Evolutionary conservation across 2,113 vertebrate genomes (phyloP).

Genomic region (Columbina picui): DNA sequence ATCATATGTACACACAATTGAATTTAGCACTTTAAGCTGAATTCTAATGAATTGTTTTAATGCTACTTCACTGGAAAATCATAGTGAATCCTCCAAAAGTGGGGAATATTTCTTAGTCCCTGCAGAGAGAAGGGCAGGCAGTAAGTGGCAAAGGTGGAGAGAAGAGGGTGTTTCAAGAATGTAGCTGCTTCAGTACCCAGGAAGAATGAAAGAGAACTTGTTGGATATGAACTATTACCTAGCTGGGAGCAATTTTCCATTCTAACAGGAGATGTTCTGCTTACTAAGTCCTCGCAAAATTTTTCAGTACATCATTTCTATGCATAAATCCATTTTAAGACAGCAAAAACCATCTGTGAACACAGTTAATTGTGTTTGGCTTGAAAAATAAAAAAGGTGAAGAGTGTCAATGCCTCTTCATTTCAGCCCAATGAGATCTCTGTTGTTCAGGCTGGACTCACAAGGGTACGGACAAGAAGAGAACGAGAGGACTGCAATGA

Average conservation of each 20-base stretch:
- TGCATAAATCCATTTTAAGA: not conserved
- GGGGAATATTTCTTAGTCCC: not conserved
- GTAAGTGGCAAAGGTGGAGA: not conserved
- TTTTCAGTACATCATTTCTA: not conserved
- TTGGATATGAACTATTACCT: not conserved
- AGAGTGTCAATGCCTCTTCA: accelerated
- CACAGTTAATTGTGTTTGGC: not conserved
- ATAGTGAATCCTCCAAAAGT: not conserved
- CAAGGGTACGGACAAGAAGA: not conserved
- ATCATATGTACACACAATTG: not conserved
- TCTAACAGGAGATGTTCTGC: not conserved
- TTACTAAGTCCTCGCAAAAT: not conserved
- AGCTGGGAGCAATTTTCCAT: not conserved
- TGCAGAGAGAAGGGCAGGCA: not conserved
- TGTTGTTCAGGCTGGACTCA: not conserved
- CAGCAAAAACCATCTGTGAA: not conserved
- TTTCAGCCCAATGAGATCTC: not conserved
- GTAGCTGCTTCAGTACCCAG: not conserved
- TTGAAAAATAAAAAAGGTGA: not conserved
- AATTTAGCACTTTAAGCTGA: not conserved
- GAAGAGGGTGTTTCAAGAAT: not conserved
- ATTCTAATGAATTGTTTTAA: not conserved
- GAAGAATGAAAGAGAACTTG: not conserved
- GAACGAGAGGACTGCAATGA: not conserved
- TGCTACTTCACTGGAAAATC: not conserved